Evolutionary conservation across 2,888 invertebrate species (phyloP).

Genomic region (Acrobasis suavella): DNA sequence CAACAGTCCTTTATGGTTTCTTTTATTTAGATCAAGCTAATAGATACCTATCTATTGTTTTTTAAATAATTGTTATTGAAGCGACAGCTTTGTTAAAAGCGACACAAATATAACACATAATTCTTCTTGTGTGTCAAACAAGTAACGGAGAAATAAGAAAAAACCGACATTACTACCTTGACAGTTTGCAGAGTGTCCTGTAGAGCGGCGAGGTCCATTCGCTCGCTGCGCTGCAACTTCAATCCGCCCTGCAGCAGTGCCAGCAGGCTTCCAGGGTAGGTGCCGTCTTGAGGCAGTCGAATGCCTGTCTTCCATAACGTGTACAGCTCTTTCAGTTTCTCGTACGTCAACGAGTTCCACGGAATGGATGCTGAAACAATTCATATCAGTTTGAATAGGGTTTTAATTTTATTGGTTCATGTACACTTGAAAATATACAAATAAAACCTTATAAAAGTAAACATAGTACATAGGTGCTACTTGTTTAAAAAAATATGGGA

Average conservation of each 20-base stretch:
- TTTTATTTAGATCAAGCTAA: no score
- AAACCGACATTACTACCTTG: no score
- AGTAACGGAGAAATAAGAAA: not conserved
- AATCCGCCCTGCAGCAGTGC: constrained; percentile 61
- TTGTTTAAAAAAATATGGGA: no score
- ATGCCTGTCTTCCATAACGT: constrained; percentile 60
- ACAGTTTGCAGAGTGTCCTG: constrained; percentile 55
- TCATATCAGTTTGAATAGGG: not conserved
- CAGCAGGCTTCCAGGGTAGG: constrained; percentile 67
- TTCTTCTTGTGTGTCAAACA: not conserved
- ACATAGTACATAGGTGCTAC: no score
- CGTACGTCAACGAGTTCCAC: constrained; percentile 62
- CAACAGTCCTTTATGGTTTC: no score
- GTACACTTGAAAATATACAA: no score
- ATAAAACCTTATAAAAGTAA: no score
- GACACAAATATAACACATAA: not conserved
- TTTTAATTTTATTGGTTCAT: no score
- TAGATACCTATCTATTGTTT: no score
- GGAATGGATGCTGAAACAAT: constrained; percentile 63
- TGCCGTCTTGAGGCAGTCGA: constrained; percentile 59
- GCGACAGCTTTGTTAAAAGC: no score
- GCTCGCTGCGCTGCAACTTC: constrained; percentile 45
- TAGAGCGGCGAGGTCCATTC: constrained; percentile 53
- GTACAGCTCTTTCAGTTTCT: constrained; percentile 64
- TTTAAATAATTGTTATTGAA: no score